Evolutionary conservation across 2,888 invertebrate species (phyloP).

Genomic region (Drosophila pseudotalamancana): DNA sequence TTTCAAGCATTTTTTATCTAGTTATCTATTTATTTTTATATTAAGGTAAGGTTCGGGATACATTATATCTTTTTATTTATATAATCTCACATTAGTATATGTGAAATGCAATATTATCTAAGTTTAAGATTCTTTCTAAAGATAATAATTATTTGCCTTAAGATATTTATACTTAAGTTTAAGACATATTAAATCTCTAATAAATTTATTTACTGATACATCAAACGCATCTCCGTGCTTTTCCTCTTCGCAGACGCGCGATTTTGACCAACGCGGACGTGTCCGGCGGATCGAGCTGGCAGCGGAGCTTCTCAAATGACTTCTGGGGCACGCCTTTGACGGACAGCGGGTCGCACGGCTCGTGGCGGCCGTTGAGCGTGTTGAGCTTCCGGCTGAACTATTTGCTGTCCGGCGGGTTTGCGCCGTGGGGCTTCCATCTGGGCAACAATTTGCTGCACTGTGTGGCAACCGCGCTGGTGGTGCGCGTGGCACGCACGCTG

Average conservation of each 20-base stretch:
- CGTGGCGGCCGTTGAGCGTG: constrained; percentile 96
- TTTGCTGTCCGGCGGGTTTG: constrained; percentile 90
- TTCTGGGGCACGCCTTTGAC: constrained; percentile 99
- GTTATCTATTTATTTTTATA: no score
- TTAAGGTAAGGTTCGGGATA: no score
- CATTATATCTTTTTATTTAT: no score
- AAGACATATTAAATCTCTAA: no score
- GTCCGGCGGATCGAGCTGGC: constrained; percentile 92
- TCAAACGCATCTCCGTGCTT: background rate
- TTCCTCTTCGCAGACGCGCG: constrained; percentile 91
- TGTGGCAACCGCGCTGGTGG: constrained; percentile 92
- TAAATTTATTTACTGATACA: no score
- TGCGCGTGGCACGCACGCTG: constrained; percentile 89
- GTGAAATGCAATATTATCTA: no score
- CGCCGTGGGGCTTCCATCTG: constrained; percentile 93
- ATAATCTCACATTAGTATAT: no score
- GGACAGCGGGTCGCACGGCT: constrained; percentile 97
- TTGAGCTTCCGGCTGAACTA: constrained; percentile 94
- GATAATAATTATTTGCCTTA: no score
- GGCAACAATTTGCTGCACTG: constrained; percentile 94
- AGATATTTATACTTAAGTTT: no score
- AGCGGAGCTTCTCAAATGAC: constrained; percentile 94
- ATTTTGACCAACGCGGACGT: constrained; percentile 97
- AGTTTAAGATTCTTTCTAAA: no score
- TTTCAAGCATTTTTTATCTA: no score